A percentile compares a stretch with the other conserved stretches of the same genome.
Evolutionary conservation across 2,888 invertebrate genomes (phyloP).

Genomic region (Scaptomyza tumidula): DNA sequence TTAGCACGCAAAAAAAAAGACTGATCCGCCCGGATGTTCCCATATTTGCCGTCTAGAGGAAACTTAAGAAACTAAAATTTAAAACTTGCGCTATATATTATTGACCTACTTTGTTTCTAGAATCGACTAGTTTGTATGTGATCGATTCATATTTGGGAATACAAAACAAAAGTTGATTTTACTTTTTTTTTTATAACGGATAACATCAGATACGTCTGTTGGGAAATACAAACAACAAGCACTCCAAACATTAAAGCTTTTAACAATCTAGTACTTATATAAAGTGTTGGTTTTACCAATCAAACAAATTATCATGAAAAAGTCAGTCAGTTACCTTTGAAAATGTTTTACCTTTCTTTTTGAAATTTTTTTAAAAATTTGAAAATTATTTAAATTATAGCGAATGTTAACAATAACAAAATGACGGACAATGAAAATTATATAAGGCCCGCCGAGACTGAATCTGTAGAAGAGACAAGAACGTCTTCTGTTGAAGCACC

Average conservation of each 20-base stretch:
- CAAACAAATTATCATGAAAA: not conserved
- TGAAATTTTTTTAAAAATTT: no score
- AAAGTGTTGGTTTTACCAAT: not conserved
- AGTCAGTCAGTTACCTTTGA: no score
- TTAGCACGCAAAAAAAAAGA: constrained; percentile 34
- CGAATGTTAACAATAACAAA: no score
- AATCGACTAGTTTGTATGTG: constrained; percentile 14
- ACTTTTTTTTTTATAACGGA: constrained; percentile 18
- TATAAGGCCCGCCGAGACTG: no score
- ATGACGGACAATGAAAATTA: no score
- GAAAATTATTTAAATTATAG: no score
- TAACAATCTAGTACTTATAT: not conserved
- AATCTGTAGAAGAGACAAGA: no score
- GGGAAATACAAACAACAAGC: constrained; percentile 4
- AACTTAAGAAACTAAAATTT: no score
- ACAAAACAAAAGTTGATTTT: constrained; percentile 14
- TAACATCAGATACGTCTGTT: not conserved
- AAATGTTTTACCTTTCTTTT: no score
- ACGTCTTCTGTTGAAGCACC: no score
- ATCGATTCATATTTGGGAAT: constrained; percentile 11
- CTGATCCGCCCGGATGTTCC: not conserved
- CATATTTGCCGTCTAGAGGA: constrained; percentile 17
- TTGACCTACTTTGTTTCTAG: no score
- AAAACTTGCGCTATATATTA: no score
- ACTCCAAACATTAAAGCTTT: not conserved